phyloP scores from a whole-genome alignment of 2,797 vertebrate genomes.

The Clarias fuscus region DNA sequence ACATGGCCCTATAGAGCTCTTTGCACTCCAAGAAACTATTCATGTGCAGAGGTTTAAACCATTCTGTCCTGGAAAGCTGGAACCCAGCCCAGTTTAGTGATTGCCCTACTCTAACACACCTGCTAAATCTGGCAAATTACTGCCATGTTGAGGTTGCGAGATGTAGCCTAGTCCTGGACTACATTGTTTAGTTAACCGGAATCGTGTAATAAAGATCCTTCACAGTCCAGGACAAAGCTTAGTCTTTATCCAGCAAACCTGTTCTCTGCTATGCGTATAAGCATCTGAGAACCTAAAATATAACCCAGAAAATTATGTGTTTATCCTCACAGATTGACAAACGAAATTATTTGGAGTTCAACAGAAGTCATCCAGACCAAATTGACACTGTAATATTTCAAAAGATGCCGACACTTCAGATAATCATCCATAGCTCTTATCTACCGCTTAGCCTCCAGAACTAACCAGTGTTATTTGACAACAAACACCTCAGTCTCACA shows the following conservation, averaged over 20 bases:
- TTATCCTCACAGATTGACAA: neutral
- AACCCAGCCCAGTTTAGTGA: neutral
- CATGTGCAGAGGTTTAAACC: neutral
- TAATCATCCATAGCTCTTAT: constrained; percentile 39
- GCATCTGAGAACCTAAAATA: neutral
- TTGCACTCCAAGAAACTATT: neutral
- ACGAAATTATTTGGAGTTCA: neutral
- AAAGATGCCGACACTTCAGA: constrained; percentile 25
- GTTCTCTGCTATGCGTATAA: neutral
- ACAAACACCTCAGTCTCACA: constrained; percentile 56
- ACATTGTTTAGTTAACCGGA: neutral
- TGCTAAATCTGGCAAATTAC: constrained; percentile 8
- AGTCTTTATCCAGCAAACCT: neutral
- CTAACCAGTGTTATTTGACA: neutral
- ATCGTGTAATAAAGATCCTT: neutral
- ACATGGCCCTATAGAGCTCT: neutral
- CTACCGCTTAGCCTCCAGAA: neutral
- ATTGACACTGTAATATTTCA: constrained; percentile 21
- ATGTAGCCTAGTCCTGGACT: neutral
- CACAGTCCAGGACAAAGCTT: neutral
- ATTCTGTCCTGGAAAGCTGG: constrained; percentile 1
- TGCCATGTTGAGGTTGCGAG: neutral
- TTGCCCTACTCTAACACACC: neutral
- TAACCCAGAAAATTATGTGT: neutral
- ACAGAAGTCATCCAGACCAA: neutral